Evolutionary conservation across 2,888 invertebrate genomes (phyloP).

Genomic region (Drosophila demipolita): DNA sequence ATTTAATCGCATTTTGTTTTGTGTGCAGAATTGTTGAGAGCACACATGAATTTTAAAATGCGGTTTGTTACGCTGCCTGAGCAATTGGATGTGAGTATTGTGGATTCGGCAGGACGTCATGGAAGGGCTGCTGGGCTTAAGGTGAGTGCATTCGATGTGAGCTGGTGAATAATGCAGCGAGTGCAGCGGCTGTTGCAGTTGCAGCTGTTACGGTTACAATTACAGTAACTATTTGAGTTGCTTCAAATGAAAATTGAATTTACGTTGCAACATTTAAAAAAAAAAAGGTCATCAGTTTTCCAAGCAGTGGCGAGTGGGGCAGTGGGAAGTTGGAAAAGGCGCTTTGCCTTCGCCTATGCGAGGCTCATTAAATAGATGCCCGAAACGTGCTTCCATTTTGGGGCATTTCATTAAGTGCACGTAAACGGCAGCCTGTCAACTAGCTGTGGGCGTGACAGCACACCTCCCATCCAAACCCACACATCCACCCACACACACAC

Average conservation of each 20-base stretch:
- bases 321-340: conserved; percentile 12
- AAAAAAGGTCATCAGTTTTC: conserved; percentile 26
- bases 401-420: conserved; percentile 80
- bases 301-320: conserved; percentile 8
- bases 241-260: conserved; percentile 73
- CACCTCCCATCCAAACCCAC: neutral
- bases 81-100: conserved; percentile 7
- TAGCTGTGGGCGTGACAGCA: conserved; percentile 63
- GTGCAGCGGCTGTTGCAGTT: conserved; percentile 19
- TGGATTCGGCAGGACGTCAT: neutral
- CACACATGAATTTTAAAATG: conserved; percentile 79
- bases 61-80: conserved; percentile 46
- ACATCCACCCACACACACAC: conserved; percentile 14
- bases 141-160: conserved; percentile 56
- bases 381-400: conserved; percentile 79
- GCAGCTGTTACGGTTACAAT: conserved; percentile 18
- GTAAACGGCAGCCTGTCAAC: conserved; percentile 76
- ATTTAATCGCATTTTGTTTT: conserved; percentile 82
- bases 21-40: conserved; percentile 65
- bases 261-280: conserved; percentile 74
- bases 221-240: conserved; percentile 5
- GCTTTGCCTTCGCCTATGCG: conserved; percentile 44
- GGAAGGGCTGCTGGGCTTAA: conserved; percentile 1
- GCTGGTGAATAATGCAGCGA: conserved; percentile 75
- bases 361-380: conserved; percentile 80